These are phyloP conservation scores for Ctenosaura bakeri DNA, from an alignment of 2,797 vertebrate species.

Conservation along the genomic window DNA sequence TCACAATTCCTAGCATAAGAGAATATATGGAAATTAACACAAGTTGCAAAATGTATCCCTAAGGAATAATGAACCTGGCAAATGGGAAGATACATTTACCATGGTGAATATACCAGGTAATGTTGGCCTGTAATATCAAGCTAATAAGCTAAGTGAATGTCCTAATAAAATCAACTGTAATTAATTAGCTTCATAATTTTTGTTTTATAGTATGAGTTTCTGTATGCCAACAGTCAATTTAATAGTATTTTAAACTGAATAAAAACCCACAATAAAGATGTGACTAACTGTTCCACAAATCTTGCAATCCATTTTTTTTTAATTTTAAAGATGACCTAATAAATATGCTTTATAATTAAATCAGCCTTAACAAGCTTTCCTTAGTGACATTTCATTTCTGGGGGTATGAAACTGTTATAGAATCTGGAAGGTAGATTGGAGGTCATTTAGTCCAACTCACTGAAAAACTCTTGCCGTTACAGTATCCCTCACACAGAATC, in stretches of 20 bases:
- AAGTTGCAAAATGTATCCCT: slow-evolving; percentile 54
- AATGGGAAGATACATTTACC: slow-evolving; percentile 54
- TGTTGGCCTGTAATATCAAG: slow-evolving; percentile 51
- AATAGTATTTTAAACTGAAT: slow-evolving; percentile 75
- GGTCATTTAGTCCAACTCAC: background rate
- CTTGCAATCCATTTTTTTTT: slow-evolving; percentile 63
- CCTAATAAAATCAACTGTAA: slow-evolving; percentile 60
- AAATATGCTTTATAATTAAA: slow-evolving; percentile 74
- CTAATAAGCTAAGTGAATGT: slow-evolving; percentile 50
- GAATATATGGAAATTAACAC: slow-evolving; percentile 51
- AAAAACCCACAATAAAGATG: slow-evolving; percentile 65
- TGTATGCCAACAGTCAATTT: slow-evolving; percentile 68
- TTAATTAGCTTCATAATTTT: slow-evolving; percentile 74
- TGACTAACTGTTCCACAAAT: slow-evolving; percentile 65
- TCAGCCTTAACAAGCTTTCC: slow-evolving; percentile 55
- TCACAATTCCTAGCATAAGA: slow-evolving; percentile 59
- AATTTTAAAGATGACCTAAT: slow-evolving; percentile 75
- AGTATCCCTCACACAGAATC: background rate
- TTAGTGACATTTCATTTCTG: slow-evolving; percentile 49
- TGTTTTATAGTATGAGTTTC: slow-evolving; percentile 71
- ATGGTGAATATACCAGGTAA: slow-evolving; percentile 56
- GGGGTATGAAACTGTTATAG: slow-evolving; percentile 33
- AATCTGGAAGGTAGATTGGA: background rate
- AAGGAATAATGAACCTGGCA: slow-evolving; percentile 58
- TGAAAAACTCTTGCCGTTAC: background rate